Conservation (phyloP, 1,140 invertebrate genomes). For the silkworm (Bombyx mori) region DNA sequence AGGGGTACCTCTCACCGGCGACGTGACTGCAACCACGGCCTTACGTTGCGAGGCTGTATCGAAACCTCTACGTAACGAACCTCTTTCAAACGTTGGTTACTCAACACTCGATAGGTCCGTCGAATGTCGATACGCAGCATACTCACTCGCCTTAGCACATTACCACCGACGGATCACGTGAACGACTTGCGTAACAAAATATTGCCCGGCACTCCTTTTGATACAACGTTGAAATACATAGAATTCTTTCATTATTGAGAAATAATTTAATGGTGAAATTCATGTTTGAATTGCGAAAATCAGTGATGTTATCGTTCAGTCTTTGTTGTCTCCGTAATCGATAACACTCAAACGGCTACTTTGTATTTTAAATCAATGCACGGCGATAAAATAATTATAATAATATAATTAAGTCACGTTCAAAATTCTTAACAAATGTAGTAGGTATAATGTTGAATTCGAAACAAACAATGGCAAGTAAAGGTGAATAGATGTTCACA, state of each 20-base stretch:
- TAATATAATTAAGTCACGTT: too few relatives aligned
- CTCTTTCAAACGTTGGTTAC: constrained; percentile 62
- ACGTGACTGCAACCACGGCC: constrained; percentile 67
- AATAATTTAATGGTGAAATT: constrained; percentile 28
- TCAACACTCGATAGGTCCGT: constrained; percentile 59
- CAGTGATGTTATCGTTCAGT: background rate
- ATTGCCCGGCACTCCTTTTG: constrained; percentile 39
- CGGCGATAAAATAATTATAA: too few relatives aligned
- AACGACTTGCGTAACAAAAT: constrained; percentile 48
- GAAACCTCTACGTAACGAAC: constrained; percentile 65
- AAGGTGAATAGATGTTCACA: too few relatives aligned
- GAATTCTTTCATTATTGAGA: constrained; percentile 40
- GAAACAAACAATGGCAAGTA: too few relatives aligned
- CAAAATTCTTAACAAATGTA: too few relatives aligned
- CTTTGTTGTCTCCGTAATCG: too few relatives aligned
- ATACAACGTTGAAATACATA: constrained; percentile 39
- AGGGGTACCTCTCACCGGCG: constrained; percentile 63
- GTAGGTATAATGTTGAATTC: too few relatives aligned
- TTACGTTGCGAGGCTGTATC: constrained; percentile 64
- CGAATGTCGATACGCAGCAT: constrained; percentile 32
- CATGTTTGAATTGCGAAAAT: constrained; percentile 21
- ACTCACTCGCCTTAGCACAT: constrained; percentile 32
- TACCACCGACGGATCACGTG: constrained; percentile 54
- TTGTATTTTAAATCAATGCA: too few relatives aligned
- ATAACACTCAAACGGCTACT: too few relatives aligned